Conservation (phyloP, 2,113 vertebrate genomes). For the Myotis brandtii region DNA sequence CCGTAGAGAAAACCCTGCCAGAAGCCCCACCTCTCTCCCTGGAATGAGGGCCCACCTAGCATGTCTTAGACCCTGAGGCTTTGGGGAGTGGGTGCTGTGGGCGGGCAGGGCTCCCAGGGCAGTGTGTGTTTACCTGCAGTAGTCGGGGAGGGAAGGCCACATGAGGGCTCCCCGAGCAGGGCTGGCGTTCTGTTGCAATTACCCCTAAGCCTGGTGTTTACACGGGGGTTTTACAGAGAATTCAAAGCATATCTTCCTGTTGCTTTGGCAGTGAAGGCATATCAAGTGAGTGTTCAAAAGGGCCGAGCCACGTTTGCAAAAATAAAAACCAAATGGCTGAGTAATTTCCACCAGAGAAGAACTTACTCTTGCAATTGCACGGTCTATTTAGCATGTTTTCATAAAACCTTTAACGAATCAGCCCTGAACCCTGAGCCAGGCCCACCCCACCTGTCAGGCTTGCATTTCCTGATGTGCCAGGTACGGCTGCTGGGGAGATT, state of each 20-base stretch:
- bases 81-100: not conserved
- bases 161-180: conserved; percentile 88
- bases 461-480: conserved; percentile 82
- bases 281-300: conserved; percentile 90
- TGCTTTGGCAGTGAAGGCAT: conserved; percentile 89
- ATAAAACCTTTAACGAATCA: conserved; percentile 90
- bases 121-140: conserved; percentile 90
- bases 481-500: conserved; percentile 29
- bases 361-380: conserved; percentile 85
- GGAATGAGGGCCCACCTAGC: conserved; percentile 51
- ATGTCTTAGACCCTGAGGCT: conserved; percentile 52
- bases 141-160: conserved; percentile 88
- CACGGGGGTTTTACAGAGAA: conserved; percentile 90
- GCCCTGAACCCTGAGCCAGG: conserved; percentile 78
- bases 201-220: conserved; percentile 93
- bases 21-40: not conserved
- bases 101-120: conserved; percentile 84
- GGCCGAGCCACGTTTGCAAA: conserved; percentile 82
- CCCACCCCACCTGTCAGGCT: conserved; percentile 78
- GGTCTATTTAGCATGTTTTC: conserved; percentile 88
- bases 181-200: conserved; percentile 90
- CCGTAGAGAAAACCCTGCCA: not conserved
- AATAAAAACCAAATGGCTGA: conserved; percentile 89
- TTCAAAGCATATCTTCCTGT: conserved; percentile 90
- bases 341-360: conserved; percentile 87